A percentile compares a stretch with the other conserved stretches of the same genome.
These are phyloP conservation scores for Sinonovacula constricta DNA, from an alignment of 1,140 invertebrate genomes.

Conservation along the genomic window DNA sequence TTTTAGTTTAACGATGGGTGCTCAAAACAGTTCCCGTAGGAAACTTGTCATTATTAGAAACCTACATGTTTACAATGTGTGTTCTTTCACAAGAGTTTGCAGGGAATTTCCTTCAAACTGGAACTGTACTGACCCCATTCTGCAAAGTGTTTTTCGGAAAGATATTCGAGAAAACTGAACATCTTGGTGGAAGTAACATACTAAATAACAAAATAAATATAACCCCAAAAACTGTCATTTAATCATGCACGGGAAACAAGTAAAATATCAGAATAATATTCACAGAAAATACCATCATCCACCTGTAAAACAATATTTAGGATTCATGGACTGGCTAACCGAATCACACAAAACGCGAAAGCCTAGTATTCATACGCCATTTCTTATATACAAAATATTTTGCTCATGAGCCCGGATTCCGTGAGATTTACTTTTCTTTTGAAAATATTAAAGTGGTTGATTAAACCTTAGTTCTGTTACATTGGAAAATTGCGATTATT, in stretches of 20 bases:
- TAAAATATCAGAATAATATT: not conserved
- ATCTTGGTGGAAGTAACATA: not conserved
- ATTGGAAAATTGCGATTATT: too few species aligned
- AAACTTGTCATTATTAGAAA: too few species aligned
- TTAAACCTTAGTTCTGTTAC: too few species aligned
- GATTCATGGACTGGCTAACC: conserved; percentile 34
- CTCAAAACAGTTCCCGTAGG: conserved; percentile 2
- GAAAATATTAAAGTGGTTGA: too few species aligned
- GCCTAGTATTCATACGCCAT: conserved; percentile 28
- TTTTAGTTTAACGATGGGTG: not conserved
- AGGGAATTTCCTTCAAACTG: conserved; percentile 46
- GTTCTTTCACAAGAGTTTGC: conserved; percentile 18
- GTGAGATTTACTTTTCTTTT: too few species aligned
- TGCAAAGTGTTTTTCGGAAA: not conserved
- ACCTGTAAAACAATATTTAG: conserved; percentile 39
- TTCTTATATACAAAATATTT: too few species aligned
- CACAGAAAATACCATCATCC: conserved; percentile 31
- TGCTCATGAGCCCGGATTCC: too few species aligned
- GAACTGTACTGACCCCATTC: conserved; percentile 45
- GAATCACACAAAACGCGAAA: conserved; percentile 39
- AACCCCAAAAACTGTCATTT: not conserved
- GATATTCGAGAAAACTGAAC: not conserved
- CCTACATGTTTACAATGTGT: conserved; percentile 34
- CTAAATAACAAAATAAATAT: conserved; percentile 7
- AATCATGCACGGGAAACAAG: conserved; percentile 4